phyloP scores from a whole-genome alignment of 1,140 invertebrate species.

The Drosophila rhopaloa region DNA sequence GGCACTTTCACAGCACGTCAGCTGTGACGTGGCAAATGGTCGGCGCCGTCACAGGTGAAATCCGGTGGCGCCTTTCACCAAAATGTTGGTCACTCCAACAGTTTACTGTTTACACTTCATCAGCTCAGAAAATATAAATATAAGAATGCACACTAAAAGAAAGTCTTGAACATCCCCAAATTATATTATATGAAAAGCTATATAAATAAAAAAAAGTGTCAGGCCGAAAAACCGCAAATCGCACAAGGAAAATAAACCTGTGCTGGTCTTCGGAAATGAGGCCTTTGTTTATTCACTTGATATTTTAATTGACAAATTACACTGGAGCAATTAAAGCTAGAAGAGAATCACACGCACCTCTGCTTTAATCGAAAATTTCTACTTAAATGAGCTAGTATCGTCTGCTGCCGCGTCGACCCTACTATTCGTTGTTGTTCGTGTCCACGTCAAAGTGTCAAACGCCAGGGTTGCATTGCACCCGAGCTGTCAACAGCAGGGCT shows the following conservation, averaged over 20 bases:
- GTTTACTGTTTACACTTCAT: too few species aligned
- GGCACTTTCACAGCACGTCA: constrained; percentile 52
- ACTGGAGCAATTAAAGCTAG: background rate
- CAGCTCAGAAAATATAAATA: too few species aligned
- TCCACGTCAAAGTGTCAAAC: constrained; percentile 68
- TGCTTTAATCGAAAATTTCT: constrained; percentile 40
- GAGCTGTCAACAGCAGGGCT: background rate
- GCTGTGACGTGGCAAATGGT: constrained; percentile 44
- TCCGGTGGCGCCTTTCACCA: background rate
- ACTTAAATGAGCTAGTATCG: constrained; percentile 46
- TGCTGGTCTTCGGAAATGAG: background rate
- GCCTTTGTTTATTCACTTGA: background rate
- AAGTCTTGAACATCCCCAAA: background rate
- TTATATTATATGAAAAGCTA: background rate
- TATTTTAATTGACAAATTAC: constrained; percentile 17
- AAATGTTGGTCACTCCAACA: background rate
- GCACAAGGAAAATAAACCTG: background rate
- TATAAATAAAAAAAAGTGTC: background rate
- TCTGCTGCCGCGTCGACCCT: constrained; percentile 38
- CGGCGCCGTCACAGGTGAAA: constrained; percentile 64
- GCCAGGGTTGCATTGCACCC: constrained; percentile 36
- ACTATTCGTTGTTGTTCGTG: constrained; percentile 3
- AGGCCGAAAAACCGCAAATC: background rate
- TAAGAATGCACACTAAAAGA: too few species aligned
- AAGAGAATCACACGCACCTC: constrained; percentile 49